Base-by-base conservation (phyloP, 2,888 invertebrate genomes). In the Dorcus hopei region DNA sequence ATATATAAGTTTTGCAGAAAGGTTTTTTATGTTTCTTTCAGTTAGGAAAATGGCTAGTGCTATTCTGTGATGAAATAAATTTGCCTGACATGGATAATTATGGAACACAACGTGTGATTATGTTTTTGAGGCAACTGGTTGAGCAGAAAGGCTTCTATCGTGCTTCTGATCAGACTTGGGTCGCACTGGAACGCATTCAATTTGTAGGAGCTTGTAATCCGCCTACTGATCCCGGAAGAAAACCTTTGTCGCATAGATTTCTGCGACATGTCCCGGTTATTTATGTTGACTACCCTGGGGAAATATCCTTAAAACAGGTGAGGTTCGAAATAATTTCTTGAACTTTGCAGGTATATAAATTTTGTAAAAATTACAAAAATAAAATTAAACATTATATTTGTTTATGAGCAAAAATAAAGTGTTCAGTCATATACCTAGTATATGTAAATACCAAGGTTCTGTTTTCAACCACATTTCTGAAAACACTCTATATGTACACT, bases 11-110 rank as follows among this genome's bases (percentile, higher is more conserved):
- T 41, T 41, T 54, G 54, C 51, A 9, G 38, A 48, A 14, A 11
- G 42, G 6, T 7, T 3, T 16, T 42, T 42, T 1, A 42, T 42
- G 9, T 42, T 14, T 6, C 7, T 42, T 42, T 3, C 79, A 93
- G 85, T 82, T 97, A 64, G 97, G 97, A 60, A 97, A 96, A 81
- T 99, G 99, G 99, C 82, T 99, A 57, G 95, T 99, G 2, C 83
- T 99, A 45, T 99, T 99, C 86, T 99, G 99, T 79, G 99, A 99
- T 79, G 99, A 99, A 85, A 99, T 99, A 75, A 99, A 99, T 82
- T 87, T 99, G 75, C 99, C 99, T 0, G 97, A 97, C 73, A 96
- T 97, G 93, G 99, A 99, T 77, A 91, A 93, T 73, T 98, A 97
- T 75, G 97, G 97, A 68, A 92, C 92, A 0, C 98, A 99, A 80